Evolutionary conservation across 2,113 vertebrate genomes (phyloP).

Genomic region (Regulus satrapa): DNA sequence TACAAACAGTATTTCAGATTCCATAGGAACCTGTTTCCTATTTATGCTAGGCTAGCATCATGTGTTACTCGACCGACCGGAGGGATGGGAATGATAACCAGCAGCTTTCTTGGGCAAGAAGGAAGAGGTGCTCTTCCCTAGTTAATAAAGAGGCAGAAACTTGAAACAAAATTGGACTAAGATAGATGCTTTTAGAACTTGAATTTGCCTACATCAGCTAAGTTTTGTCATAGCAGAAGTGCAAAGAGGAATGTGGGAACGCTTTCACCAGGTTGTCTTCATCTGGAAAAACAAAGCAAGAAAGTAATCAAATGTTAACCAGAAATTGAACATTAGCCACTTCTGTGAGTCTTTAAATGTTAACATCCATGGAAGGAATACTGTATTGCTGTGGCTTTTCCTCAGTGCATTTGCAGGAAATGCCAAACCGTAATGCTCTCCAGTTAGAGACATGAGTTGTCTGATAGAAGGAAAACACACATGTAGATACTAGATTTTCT

Average conservation of each 20-base stretch:
- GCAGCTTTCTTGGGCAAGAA: constrained; percentile 31
- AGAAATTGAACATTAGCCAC: background rate
- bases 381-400: constrained; percentile 36
- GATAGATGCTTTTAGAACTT: background rate
- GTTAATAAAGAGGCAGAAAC: constrained; percentile 11
- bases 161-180: background rate
- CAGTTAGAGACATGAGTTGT: background rate
- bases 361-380: constrained; percentile 21
- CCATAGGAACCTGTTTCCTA: constrained; percentile 61
- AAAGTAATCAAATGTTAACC: constrained; percentile 10
- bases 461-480: background rate
- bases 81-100: constrained; percentile 48
- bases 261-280: constrained; percentile 50
- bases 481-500: background rate
- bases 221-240: background rate
- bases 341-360: constrained; percentile 6
- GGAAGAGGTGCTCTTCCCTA: constrained; percentile 11
- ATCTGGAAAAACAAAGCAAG: background rate
- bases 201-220: constrained; percentile 1
- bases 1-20: constrained; percentile 56
- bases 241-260: background rate
- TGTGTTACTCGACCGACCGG: background rate
- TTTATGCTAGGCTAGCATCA: constrained; percentile 48
- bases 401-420: constrained; percentile 46
- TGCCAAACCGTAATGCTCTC: background rate